phyloP scores from a whole-genome alignment of 2,113 vertebrate genomes.

The Cyprinodon variegatus region DNA sequence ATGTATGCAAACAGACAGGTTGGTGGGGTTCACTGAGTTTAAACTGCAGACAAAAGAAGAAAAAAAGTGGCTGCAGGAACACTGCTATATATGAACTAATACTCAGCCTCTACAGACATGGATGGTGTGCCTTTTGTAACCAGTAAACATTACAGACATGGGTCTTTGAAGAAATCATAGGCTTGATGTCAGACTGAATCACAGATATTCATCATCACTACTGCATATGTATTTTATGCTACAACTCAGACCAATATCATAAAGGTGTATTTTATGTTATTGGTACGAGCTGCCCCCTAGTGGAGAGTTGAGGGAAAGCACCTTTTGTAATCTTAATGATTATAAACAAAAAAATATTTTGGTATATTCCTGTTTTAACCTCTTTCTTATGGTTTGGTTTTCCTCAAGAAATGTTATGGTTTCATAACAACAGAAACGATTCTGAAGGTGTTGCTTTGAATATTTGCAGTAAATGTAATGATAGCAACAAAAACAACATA shows the following conservation, averaged over 20 bases:
- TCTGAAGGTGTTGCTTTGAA: too few species aligned
- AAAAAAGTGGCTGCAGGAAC: slow-evolving; percentile 29
- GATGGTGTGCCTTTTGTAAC: background rate
- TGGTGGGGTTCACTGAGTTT: slow-evolving; percentile 33
- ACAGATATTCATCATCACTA: background rate
- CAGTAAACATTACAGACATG: background rate
- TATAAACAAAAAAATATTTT: background rate
- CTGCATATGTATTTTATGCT: background rate
- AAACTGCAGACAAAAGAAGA: slow-evolving; percentile 17
- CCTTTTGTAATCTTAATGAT: background rate
- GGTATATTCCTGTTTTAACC: too few species aligned
- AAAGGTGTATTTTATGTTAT: background rate
- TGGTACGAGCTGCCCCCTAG: slow-evolving; percentile 53
- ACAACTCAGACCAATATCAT: too few species aligned
- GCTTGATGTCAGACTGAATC: background rate
- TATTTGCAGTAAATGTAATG: too few species aligned
- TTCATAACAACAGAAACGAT: too few species aligned
- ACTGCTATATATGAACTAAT: slow-evolving; percentile 3
- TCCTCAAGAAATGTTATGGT: too few species aligned
- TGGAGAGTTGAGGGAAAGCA: slow-evolving; percentile 39
- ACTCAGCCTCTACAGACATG: background rate
- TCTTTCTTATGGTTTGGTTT: too few species aligned
- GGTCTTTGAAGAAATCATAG: background rate
- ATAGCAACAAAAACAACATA: too few species aligned
- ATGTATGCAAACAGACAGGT: background rate